Percentiles rank a stretch among this genome's conserved stretches.
Evolutionary conservation across 1,140 invertebrate species (phyloP).

Genomic region (Gryllus bimaculatus): DNA sequence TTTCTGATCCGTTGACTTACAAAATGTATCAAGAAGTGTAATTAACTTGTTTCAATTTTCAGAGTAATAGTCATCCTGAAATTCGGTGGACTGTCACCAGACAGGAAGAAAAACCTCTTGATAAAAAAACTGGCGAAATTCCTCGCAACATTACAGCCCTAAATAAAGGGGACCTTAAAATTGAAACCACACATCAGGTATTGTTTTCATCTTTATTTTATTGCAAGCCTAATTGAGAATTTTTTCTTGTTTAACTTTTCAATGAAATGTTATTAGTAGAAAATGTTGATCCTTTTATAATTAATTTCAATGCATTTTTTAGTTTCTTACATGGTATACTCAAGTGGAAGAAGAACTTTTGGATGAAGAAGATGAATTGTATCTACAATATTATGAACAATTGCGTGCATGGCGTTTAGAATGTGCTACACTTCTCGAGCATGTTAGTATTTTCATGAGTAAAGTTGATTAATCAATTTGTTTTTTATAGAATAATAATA

Average conservation of each 20-base stretch:
- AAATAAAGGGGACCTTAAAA: conserved; percentile 8
- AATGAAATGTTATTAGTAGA: not conserved
- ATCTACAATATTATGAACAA: conserved; percentile 59
- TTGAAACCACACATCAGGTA: conserved; percentile 14
- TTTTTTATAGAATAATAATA: conserved; percentile 20
- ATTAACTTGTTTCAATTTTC: not conserved
- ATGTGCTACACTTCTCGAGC: conserved; percentile 55
- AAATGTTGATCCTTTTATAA: not conserved
- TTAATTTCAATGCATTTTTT: conserved; percentile 9
- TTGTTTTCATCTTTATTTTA: not conserved
- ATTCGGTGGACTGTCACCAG: too few species aligned
- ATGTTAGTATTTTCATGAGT: conserved; percentile 36
- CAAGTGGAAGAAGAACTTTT: conserved; percentile 51
- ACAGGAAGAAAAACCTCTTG: not conserved
- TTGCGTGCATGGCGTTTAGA: conserved; percentile 55
- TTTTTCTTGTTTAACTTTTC: not conserved
- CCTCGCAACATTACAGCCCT: not conserved
- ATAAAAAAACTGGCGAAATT: not conserved
- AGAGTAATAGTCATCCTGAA: not conserved
- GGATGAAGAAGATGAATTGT: conserved; percentile 51
- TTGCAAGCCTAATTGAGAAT: not conserved
- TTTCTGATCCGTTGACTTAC: not conserved
- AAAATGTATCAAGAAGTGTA: not conserved
- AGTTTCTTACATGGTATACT: conserved; percentile 45
- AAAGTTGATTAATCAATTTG: conserved; percentile 18